Percentiles rank a stretch among this genome's conserved stretches.
Evolutionary conservation across 2,888 invertebrate genomes (phyloP).

Genomic region (Tenthredo distinguenda): DNA sequence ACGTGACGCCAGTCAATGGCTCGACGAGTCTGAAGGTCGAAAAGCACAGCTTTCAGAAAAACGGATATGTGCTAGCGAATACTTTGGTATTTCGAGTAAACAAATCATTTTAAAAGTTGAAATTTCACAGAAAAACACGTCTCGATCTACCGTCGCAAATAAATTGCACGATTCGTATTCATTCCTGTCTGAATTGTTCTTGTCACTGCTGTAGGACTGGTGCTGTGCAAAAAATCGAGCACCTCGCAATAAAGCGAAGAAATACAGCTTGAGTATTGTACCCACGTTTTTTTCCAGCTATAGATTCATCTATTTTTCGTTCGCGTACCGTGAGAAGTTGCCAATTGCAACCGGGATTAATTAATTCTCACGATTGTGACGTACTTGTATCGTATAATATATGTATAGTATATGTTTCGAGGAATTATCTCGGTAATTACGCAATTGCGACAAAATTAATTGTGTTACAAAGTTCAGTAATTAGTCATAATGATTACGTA

Average conservation of each 20-base stretch:
- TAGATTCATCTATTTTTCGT: neutral
- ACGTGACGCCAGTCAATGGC: constrained; percentile 1
- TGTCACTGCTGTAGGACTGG: neutral
- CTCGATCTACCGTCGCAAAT: neutral
- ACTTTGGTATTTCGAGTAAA: constrained; percentile 3
- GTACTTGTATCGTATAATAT: neutral
- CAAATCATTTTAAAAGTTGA: constrained; percentile 32
- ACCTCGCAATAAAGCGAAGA: neutral
- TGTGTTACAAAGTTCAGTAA: constrained; percentile 29
- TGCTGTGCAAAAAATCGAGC: constrained; percentile 16
- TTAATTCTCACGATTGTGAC: constrained; percentile 27
- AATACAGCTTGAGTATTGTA: neutral
- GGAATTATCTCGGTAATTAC: constrained; percentile 19
- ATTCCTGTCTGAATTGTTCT: neutral
- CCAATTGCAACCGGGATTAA: constrained; percentile 24
- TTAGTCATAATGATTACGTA: constrained; percentile 32
- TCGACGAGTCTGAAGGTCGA: neutral
- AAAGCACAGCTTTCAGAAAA: neutral
- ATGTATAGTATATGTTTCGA: neutral
- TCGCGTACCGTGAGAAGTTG: neutral
- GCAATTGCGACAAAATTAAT: constrained; percentile 19
- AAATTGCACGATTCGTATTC: constrained; percentile 10
- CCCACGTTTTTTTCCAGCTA: neutral
- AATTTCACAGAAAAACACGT: constrained; percentile 12
- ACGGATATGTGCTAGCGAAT: neutral